Evolutionary conservation across 2,888 invertebrate genomes (phyloP), one percentile per base, ranked within the genome.

Genomic region (Drosophila subquinaria): DNA sequence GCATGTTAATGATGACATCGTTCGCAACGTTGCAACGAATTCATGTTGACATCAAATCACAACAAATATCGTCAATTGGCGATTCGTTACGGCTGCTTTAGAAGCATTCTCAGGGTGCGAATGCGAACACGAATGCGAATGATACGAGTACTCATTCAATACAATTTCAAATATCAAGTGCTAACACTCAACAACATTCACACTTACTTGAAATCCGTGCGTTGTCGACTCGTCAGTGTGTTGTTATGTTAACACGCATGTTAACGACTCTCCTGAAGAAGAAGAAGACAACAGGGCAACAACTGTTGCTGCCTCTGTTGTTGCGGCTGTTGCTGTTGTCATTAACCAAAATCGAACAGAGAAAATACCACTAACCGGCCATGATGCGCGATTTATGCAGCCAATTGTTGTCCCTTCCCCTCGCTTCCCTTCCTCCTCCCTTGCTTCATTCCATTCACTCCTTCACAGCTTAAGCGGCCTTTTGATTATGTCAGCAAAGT

Each of bases 241-340:
- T 73, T 71, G 55, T 73, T 71, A 69, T 77, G 87, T 79, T 86
- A 79, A 71, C 84, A 83, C 77, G 81, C 81, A 66, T 86, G 83
- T 73, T 78, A 80, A 82, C 71, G 55, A 51, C 75, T 68, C 51
- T 51, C 63, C 36, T n/a, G 76, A 71, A 62, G 62, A 48, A 57
- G 55, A 56, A 62, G 62, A 48, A 57, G 55, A 56, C 53, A 75
- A 51, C 68, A 52, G 53, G 45, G 62, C 53, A 47, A 36, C 53
- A 42, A 53, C 30, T 38, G 52, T 50, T 53, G 48, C 11, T 59
- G 30, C 48, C 47, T 33, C 20, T 60, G 52, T 38, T 33, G 27
- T n/a, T n/a, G n/a, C n/a, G 40, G 59, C 13, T 60, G 59, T n/a
- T 50, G 50, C 17, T 43, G 48, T 17, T 47, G 48, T 15, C 48